phyloP scores from a whole-genome alignment of 2,888 invertebrate genomes.

The Tetragnatha montana region DNA sequence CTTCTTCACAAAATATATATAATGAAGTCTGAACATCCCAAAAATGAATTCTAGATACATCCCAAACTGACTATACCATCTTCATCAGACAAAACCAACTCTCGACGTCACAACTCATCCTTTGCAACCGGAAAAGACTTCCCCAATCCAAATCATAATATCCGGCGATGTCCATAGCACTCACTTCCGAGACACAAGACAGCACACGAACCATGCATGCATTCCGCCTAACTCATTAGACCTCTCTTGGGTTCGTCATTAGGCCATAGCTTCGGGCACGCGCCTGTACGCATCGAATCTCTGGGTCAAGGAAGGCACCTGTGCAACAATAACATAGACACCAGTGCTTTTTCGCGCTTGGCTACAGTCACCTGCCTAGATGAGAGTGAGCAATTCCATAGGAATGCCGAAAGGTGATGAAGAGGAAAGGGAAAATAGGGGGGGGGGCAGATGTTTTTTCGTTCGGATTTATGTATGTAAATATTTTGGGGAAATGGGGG shows the following conservation, averaged over 20 bases:
- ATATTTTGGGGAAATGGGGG: no score
- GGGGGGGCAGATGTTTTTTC: neutral
- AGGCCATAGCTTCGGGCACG: conserved; percentile 40
- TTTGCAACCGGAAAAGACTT: no score
- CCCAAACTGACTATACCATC: no score
- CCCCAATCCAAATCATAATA: no score
- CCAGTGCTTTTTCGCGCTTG: conserved; percentile 41
- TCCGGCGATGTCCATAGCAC: no score
- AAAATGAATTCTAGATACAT: no score
- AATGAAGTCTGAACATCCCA: no score
- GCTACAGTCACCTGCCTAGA: conserved; percentile 48
- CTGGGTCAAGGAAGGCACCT: conserved; percentile 58
- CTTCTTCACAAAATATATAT: no score
- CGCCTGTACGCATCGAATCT: conserved; percentile 40
- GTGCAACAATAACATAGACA: conserved; percentile 8
- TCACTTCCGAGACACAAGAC: no score
- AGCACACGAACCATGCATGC: no score
- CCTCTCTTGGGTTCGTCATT: conserved; percentile 20
- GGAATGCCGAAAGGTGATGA: neutral
- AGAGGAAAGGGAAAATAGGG: neutral
- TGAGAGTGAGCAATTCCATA: neutral
- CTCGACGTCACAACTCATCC: no score
- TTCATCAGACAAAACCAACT: no score
- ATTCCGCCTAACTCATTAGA: conserved; percentile 44
- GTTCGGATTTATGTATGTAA: neutral